Evolutionary conservation across 64 coral and sea anemone genomes (phyloP).

Genomic region (Montipora cactus): DNA sequence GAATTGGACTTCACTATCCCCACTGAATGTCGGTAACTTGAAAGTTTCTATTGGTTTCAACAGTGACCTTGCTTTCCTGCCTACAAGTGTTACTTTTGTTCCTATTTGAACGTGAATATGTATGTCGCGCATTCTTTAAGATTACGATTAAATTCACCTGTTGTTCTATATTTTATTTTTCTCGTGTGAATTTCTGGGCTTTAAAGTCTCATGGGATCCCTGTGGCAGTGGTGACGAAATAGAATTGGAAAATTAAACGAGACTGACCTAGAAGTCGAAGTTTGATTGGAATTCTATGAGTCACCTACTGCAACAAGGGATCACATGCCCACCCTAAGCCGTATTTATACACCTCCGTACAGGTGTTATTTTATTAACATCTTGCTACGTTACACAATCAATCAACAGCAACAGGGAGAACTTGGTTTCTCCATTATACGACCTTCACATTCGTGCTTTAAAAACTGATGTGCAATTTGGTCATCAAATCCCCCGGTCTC

Average conservation of each 20-base stretch:
- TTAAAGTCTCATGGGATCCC: slow-evolving; percentile 30
- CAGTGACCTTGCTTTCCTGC: not conserved
- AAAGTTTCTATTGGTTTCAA: not conserved
- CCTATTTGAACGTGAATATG: not conserved
- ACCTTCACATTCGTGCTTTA: no score
- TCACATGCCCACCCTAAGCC: no score
- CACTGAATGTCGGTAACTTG: not conserved
- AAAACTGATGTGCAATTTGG: no score
- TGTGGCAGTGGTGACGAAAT: slow-evolving; percentile 31
- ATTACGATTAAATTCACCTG: not conserved
- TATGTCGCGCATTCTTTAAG: not conserved
- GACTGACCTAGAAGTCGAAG: not conserved
- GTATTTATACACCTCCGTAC: no score
- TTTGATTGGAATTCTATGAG: no score
- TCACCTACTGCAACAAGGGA: not conserved
- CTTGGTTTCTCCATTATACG: no score
- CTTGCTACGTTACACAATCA: no score
- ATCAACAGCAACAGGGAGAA: no score
- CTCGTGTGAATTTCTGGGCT: slow-evolving; percentile 29
- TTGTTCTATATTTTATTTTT: not conserved
- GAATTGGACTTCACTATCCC: not conserved
- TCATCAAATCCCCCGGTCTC: no score
- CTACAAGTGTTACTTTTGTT: slow-evolving; percentile 1
- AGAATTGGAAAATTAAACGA: slow-evolving; percentile 2
- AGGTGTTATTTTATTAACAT: no score